Percentiles rank a stretch among this genome's conserved stretches.
These are phyloP conservation scores for Galeopterus variegatus DNA, from an alignment of 2,113 vertebrate genomes.

Conservation along the genomic window DNA sequence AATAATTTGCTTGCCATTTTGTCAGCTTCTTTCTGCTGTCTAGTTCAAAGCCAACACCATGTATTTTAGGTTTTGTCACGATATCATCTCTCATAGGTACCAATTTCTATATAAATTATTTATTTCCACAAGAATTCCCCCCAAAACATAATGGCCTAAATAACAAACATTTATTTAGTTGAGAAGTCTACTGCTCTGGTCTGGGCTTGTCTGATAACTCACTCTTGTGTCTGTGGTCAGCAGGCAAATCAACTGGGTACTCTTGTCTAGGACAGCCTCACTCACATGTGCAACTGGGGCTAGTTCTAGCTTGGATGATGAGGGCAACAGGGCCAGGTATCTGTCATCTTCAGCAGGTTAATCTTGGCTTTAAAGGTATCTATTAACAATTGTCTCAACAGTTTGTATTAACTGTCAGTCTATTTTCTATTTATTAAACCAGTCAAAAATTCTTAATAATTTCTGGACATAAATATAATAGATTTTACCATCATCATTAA, in stretches of 20 bases:
- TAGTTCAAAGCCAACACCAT: background rate
- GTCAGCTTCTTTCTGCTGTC: background rate
- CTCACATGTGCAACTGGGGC: no score
- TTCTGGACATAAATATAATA: background rate
- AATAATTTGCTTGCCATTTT: background rate
- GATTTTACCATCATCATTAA: background rate
- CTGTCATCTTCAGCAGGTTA: background rate
- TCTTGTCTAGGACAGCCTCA: background rate
- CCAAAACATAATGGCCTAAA: background rate
- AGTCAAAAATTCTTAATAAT: background rate
- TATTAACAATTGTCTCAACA: background rate
- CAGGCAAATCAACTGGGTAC: background rate
- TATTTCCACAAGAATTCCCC: background rate
- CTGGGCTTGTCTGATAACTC: background rate
- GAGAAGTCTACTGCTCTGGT: background rate
- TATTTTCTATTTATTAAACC: background rate
- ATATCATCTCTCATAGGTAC: background rate
- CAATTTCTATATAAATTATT: background rate
- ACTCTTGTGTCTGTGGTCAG: rapidly evolving
- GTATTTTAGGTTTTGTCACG: background rate
- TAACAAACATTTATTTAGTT: background rate
- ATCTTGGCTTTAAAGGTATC: background rate
- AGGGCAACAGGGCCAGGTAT: background rate
- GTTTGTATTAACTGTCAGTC: background rate
- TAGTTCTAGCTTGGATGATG: background rate